These are phyloP conservation scores for Leptinotarsa juncta DNA, from an alignment of 2,888 invertebrate genomes.

Conservation along the genomic window DNA sequence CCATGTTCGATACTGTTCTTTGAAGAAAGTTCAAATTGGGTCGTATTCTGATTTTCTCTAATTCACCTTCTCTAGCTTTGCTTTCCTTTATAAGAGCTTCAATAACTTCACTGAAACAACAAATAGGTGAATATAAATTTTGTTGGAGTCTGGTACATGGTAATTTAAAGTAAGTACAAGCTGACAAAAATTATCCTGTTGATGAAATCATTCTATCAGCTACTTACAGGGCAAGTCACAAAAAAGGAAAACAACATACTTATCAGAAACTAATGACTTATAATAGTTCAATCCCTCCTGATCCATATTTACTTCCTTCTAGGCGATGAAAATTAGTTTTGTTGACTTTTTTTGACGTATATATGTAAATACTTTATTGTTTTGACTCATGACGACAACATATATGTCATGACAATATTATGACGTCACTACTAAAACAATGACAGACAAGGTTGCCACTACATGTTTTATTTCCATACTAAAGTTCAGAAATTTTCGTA, in stretches of 20 bases:
- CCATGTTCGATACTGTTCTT: slow-evolving; percentile 49
- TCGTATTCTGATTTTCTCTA: slow-evolving; percentile 46
- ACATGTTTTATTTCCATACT: too few relatives aligned
- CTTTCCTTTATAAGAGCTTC: slow-evolving; percentile 50
- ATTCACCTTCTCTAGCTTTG: slow-evolving; percentile 45
- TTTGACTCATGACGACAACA: too few relatives aligned
- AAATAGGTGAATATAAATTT: not conserved
- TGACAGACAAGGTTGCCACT: too few relatives aligned
- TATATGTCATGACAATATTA: too few relatives aligned
- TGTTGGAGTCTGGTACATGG: too few relatives aligned
- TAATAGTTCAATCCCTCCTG: slow-evolving; percentile 41
- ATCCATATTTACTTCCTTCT: not conserved
- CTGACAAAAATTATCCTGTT: too few relatives aligned
- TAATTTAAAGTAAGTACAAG: too few relatives aligned
- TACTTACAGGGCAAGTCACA: not conserved
- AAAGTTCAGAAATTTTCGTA: too few relatives aligned
- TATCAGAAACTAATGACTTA: slow-evolving; percentile 46
- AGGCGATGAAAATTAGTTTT: slow-evolving; percentile 1
- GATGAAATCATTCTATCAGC: too few relatives aligned
- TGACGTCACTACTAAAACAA: too few relatives aligned
- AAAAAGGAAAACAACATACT: slow-evolving; percentile 32
- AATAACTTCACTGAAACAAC: slow-evolving; percentile 49
- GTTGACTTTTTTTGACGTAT: not conserved
- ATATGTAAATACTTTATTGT: too few relatives aligned
- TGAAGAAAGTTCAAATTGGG: slow-evolving; percentile 53